These are phyloP conservation scores for Agrotis clavis DNA, from an alignment of 2,888 invertebrate species.

Conservation along the genomic window DNA sequence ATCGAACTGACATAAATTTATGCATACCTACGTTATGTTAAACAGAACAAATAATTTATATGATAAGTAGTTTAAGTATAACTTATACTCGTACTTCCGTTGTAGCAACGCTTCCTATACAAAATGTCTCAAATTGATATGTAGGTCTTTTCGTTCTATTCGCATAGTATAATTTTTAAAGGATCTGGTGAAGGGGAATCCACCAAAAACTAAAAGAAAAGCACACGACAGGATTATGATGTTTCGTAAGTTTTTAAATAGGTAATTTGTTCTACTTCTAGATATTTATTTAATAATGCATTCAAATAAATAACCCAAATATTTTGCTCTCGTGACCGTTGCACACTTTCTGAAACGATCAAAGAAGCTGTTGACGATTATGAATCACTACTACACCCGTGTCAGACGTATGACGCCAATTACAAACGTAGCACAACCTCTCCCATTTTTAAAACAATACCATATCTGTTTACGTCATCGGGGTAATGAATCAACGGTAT, in stretches of 20 bases:
- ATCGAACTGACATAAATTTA: not conserved
- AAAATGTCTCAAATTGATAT: no score
- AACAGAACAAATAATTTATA: not conserved
- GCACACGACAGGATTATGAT: no score
- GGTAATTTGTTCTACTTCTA: not conserved
- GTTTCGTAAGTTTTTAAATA: no score
- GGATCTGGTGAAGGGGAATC: no score
- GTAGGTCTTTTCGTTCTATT: no score
- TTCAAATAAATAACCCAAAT: no score
- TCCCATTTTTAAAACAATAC: constrained; percentile 13
- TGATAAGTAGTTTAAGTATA: not conserved
- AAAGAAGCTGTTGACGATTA: not conserved
- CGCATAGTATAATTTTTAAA: no score
- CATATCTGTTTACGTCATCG: constrained; percentile 20
- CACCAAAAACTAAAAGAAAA: no score
- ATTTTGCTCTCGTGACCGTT: not conserved
- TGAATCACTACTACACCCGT: constrained; percentile 8
- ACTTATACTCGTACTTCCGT: no score
- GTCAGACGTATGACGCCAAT: not conserved
- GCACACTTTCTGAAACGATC: not conserved
- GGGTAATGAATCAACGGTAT: constrained; percentile 27
- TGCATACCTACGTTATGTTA: not conserved
- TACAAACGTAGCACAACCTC: not conserved
- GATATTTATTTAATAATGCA: not conserved
- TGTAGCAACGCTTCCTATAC: no score